Base-by-base conservation (phyloP, 1,140 invertebrate species). In the Drosophila pallidifrons region DNA sequence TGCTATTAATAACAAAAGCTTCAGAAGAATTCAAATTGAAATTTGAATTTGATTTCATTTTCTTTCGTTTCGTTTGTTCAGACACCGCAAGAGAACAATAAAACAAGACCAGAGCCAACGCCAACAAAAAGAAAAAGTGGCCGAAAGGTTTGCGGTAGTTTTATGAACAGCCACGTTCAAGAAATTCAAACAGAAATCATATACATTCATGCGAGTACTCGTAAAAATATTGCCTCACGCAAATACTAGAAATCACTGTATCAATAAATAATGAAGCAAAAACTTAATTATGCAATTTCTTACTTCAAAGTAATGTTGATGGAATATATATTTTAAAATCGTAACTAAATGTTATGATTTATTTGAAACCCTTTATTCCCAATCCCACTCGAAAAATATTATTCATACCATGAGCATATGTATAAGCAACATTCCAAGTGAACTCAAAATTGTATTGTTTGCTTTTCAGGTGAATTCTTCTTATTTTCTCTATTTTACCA, bases 1-100 rank as follows among this genome's bases (percentile, higher is more conserved):
- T 88, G 82, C 83, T 88, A 88, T 88, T 88, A 89, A 88, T 88
- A 88, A 89, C 83, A 89, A 88, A 67, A 83, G 83, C 85, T 81
- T 88, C 49, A 67, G 85, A 88, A 88, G 83, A 88, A 89, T 88
- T 88, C 65, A 75, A 65, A 81, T 72, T 72, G 49, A 32, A 51
- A 72, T 68, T 73, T 20, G 13, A 67, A 41, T 30, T 68, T 61
- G 30, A 71, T 52, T 58, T 59, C 68, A 64, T 79, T 73, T 67
- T 54, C 64, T 83, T 77, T 72, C 69, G 52, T 71, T 75, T 88
- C 80, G 83, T 79, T 79, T 78, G 81, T 67, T 59, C 82, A 76
- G 75, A 73, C 70, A 72, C 79, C 83, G 73, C 83, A 88, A 67
- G 79, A 88, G 80, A 89, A 88, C 83, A 88, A 88, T 88, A 76